These are phyloP conservation scores for Caenorhabditis sp. DNA, from an alignment of 2,888 invertebrate species.

Conservation along the genomic window DNA sequence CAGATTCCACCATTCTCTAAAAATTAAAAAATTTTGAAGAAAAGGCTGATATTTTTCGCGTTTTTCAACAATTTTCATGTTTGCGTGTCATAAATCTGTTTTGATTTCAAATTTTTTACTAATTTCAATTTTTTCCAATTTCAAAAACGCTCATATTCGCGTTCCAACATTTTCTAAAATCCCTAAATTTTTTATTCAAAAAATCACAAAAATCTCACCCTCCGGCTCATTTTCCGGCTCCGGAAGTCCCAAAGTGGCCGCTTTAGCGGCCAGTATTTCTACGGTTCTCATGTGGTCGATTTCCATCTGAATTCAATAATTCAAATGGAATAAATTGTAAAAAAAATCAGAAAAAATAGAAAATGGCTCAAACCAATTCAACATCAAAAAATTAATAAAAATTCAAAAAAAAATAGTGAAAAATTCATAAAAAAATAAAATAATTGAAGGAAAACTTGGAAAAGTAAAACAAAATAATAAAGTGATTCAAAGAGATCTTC, in stretches of 20 bases:
- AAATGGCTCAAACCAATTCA: not conserved
- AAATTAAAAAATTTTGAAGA: no score
- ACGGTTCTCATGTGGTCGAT: conserved; percentile 71
- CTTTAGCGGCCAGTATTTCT: conserved; percentile 66
- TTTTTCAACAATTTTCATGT: no score
- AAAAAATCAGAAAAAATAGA: not conserved
- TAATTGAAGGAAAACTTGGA: not conserved
- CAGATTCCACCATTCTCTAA: no score
- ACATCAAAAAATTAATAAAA: conserved; percentile 15
- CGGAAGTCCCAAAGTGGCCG: conserved; percentile 64
- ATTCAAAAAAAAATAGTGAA: not conserved
- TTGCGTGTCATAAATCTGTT: no score
- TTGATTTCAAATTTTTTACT: no score
- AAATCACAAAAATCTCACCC: conserved; percentile 5
- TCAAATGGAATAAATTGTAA: not conserved
- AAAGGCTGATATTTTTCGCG: no score
- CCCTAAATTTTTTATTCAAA: not conserved
- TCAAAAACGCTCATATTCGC: conserved; percentile 6
- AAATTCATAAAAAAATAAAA: conserved; percentile 2
- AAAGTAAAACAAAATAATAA: conserved; percentile 10
- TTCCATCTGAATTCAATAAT: conserved; percentile 65
- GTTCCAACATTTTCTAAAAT: no score
- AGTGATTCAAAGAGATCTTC: not conserved
- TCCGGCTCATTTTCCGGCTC: conserved; percentile 35
- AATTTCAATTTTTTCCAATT: no score